Conservation (phyloP, 2,113 vertebrate species). For the Trichechus manatus region DNA sequence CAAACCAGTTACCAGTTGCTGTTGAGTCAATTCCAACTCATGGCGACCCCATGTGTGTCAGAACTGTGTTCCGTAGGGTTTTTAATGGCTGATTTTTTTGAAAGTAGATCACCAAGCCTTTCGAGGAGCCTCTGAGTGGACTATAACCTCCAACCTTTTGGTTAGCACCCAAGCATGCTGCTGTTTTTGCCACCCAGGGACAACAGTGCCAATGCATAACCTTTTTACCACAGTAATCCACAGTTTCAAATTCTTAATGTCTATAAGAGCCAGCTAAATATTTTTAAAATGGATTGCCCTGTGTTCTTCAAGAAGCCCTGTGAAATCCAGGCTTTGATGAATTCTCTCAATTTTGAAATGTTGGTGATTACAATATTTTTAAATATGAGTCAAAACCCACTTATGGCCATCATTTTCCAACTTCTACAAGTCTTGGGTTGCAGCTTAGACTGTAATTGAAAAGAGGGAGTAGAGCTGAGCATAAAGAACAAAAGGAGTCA, state of each 20-base stretch:
- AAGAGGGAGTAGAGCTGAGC: not conserved
- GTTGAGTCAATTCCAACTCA: not conserved
- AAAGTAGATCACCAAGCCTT: not conserved
- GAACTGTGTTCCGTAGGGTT: not conserved
- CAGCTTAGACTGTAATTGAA: not conserved
- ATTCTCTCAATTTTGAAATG: not conserved
- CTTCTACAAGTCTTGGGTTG: not conserved
- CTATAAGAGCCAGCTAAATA: not conserved
- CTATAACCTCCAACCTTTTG: not conserved
- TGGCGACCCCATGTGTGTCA: not conserved
- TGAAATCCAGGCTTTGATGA: not conserved
- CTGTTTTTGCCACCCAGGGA: not conserved
- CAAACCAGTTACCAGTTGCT: not conserved
- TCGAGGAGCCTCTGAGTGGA: not conserved
- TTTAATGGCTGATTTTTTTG: not conserved
- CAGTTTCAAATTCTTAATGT: not conserved
- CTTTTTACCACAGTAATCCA: not conserved
- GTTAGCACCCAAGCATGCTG: too few relatives aligned
- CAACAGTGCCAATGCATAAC: not conserved
- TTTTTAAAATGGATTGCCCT: not conserved
- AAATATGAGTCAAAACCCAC: not conserved
- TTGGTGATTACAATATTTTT: not conserved
- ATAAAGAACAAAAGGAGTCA: not conserved
- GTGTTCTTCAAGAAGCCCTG: not conserved
- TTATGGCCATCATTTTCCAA: not conserved